Conservation (phyloP, 37 sponge, comb jelly and placozoan genomes). For the Ephydatia muelleri region DNA sequence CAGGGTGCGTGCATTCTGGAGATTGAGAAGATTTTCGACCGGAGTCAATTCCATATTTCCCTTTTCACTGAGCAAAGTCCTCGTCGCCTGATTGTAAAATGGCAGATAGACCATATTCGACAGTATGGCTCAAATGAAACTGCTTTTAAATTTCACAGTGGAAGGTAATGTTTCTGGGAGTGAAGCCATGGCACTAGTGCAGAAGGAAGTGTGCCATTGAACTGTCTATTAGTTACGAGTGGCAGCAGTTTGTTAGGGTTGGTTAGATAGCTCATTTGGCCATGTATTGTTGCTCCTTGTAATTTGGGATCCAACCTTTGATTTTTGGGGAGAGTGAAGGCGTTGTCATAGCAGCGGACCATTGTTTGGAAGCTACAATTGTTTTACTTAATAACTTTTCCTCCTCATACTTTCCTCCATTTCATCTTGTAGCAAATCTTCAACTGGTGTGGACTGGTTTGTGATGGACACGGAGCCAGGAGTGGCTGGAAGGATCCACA, state of each 20-base stretch:
- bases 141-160: conserved; percentile 77
- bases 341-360: no score
- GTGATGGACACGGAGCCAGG: conserved; percentile 60
- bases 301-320: no score
- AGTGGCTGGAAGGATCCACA: conserved; percentile 43
- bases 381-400: no score
- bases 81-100: conserved; percentile 65
- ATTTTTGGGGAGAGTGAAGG: no score
- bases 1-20: conserved; percentile 59
- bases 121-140: conserved; percentile 73
- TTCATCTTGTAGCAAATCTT: conserved; percentile 44
- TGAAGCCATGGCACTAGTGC: no score
- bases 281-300: no score
- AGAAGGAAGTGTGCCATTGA: no score
- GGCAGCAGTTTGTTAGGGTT: no score
- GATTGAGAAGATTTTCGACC: conserved; percentile 45
- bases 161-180: conserved; percentile 65
- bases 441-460: conserved; percentile 76
- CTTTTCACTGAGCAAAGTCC: conserved; percentile 49
- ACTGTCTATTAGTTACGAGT: no score
- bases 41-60: conserved; percentile 59
- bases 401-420: no score
- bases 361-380: no score
- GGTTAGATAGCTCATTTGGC: no score
- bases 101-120: conserved; percentile 88